Evolutionary conservation across 2,888 invertebrate species (phyloP).

Genomic region (Aphidius colemani): DNA sequence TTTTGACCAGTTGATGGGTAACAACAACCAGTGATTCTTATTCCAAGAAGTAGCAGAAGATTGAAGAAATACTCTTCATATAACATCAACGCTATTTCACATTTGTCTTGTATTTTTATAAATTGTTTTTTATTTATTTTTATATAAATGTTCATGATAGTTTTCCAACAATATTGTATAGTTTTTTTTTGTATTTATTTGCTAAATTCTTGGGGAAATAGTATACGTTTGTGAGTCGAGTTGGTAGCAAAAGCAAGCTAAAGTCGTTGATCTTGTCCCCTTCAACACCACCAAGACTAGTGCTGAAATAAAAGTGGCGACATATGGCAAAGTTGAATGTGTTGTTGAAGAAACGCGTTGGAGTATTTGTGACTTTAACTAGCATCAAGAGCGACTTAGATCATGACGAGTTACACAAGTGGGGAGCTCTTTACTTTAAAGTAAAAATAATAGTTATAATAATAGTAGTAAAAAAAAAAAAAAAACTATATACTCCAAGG

Average conservation of each 20-base stretch:
- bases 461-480: neutral
- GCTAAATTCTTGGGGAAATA: neutral
- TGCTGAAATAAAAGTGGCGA: neutral
- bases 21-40: too few species aligned
- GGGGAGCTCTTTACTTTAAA: too few species aligned
- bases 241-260: neutral
- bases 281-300: too few species aligned
- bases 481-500: constrained; percentile 6
- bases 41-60: too few species aligned
- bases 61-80: too few species aligned
- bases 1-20: too few species aligned
- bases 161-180: neutral
- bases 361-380: constrained; percentile 34
- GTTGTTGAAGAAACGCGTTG: constrained; percentile 30
- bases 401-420: too few species aligned
- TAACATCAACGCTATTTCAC: neutral
- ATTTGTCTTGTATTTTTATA: neutral
- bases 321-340: constrained; percentile 20
- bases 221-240: neutral
- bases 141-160: neutral
- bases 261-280: neutral
- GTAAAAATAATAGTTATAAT: too few species aligned
- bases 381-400: constrained; percentile 18
- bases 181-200: neutral
- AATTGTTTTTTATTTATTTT: neutral